Conservation (phyloP, 2,113 vertebrate species). For the Thinocorus orbignyianus region DNA sequence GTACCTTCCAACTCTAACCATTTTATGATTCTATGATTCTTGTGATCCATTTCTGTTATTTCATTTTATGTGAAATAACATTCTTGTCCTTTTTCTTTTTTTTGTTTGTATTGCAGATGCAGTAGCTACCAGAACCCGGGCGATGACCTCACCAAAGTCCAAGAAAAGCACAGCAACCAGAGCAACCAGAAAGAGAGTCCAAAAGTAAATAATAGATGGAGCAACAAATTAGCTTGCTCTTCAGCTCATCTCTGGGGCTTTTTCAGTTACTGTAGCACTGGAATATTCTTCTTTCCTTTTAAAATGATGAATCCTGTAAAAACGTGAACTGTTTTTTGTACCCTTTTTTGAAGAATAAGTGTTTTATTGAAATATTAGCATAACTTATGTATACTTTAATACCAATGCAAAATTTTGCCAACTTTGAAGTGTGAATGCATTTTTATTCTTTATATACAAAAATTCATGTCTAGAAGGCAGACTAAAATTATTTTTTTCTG, state of each 20-base stretch:
- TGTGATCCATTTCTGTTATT: background rate
- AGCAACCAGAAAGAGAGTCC: slow-evolving; percentile 63
- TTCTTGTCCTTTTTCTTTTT: background rate
- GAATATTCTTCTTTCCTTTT: slow-evolving; percentile 28
- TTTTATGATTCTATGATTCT: too few species aligned
- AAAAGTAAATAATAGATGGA: slow-evolving; percentile 60
- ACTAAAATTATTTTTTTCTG: background rate
- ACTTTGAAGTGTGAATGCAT: background rate
- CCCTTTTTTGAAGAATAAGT: slow-evolving; percentile 55
- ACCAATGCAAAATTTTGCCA: slow-evolving; percentile 28
- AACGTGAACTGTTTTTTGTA: slow-evolving; percentile 36
- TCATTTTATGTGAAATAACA: background rate
- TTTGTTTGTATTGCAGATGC: slow-evolving; percentile 29
- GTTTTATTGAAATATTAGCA: slow-evolving; percentile 59
- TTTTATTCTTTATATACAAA: slow-evolving; percentile 17
- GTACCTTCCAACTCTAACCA: too few species aligned
- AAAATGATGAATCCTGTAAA: slow-evolving; percentile 5
- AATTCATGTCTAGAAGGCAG: slow-evolving; percentile 25
- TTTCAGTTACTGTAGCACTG: background rate
- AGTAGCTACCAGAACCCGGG: slow-evolving; percentile 1
- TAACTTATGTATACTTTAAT: slow-evolving; percentile 30
- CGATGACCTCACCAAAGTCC: slow-evolving; percentile 14
- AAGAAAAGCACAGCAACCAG: slow-evolving; percentile 55
- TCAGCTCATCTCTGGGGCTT: background rate
- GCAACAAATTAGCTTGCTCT: background rate